phyloP scores from a whole-genome alignment of 1,140 invertebrate genomes.

The Drosophila kikkawai region DNA sequence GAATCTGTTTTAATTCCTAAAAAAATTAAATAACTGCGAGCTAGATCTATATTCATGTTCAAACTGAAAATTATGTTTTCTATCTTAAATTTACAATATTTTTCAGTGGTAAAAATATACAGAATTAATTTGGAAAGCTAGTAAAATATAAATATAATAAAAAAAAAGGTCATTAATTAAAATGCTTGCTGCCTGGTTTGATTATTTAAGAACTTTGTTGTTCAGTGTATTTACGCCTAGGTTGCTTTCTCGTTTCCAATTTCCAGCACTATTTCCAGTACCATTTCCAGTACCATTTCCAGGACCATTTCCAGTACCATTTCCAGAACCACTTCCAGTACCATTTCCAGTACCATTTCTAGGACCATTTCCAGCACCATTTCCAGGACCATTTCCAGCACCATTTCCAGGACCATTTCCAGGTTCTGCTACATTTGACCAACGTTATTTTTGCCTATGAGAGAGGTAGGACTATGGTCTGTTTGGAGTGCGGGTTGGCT shows the following conservation, averaged over 20 bases:
- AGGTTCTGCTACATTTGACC: conserved; percentile 11
- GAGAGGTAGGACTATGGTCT: background rate
- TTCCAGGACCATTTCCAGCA: conserved; percentile 2
- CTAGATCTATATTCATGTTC: background rate
- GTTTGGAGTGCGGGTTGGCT: background rate
- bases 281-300: background rate
- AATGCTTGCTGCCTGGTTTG: background rate
- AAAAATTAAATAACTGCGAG: background rate
- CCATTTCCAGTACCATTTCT: no score
- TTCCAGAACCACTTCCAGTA: conserved; percentile 6
- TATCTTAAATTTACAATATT: background rate
- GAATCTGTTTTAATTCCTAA: no score
- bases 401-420: conserved; percentile 8
- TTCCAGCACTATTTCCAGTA: conserved; percentile 9
- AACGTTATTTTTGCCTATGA: conserved; percentile 1
- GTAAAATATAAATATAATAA: no score
- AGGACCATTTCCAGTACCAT: conserved; percentile 4
- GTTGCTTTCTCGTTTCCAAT: conserved; percentile 4
- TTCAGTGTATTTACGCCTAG: background rate
- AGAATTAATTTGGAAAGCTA: background rate
- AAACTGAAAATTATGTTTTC: background rate
- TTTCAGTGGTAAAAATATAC: background rate
- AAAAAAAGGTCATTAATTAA: no score
- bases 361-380: conserved; percentile 2
- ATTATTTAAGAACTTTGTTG: no score